Evolutionary conservation across 2,888 invertebrate genomes (phyloP).

Genomic region (Koerneria pararmatus): DNA sequence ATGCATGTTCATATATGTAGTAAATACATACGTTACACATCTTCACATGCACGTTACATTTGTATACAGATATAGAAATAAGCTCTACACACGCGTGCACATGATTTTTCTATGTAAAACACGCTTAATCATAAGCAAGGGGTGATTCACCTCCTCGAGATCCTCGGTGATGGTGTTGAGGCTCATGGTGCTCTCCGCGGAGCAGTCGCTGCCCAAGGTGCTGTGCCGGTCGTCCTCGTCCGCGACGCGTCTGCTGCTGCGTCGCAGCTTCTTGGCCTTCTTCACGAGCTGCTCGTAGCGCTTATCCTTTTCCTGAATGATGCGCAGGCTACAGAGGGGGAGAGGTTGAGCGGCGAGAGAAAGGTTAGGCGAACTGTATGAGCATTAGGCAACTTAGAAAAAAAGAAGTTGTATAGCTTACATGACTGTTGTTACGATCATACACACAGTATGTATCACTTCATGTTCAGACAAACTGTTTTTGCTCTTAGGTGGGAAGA

Average conservation of each 20-base stretch:
- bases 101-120: conserved; percentile 5
- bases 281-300: conserved; percentile 51
- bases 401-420: no score
- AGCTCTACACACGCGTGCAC: neutral
- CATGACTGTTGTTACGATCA: no score
- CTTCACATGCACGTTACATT: no score
- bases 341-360: neutral
- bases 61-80: neutral
- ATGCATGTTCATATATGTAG: no score
- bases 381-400: no score
- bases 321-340: neutral
- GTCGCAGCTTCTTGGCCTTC: conserved; percentile 47
- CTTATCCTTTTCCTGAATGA: conserved; percentile 52
- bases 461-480: no score
- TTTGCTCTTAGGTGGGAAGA: no score
- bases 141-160: conserved; percentile 49
- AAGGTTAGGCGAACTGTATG: no score
- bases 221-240: conserved; percentile 36
- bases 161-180: conserved; percentile 57
- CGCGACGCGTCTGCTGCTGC: conserved; percentile 17
- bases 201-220: conserved; percentile 49
- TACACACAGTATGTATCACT: no score
- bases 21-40: no score
- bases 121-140: neutral
- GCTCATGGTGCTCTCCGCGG: conserved; percentile 45